phyloP scores from a whole-genome alignment of 2,113 vertebrate genomes.

The Dipodomys ordii region DNA sequence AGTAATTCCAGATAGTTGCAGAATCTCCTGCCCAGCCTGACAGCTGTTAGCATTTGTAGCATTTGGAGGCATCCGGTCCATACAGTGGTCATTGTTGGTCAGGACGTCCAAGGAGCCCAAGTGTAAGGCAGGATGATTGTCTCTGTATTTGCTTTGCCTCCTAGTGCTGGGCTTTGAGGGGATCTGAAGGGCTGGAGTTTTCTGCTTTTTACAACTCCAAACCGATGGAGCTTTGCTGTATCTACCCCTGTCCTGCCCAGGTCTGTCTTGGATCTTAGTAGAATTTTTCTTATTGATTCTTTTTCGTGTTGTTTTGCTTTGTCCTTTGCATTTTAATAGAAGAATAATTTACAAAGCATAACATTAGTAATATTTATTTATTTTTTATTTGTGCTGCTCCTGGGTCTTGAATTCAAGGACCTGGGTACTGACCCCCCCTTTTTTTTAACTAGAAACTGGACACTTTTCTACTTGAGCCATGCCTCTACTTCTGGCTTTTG shows the following conservation, averaged over 20 bases:
- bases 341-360: background rate
- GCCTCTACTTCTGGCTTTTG: too few relatives aligned
- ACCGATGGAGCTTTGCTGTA: background rate
- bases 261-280: background rate
- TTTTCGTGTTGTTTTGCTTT: background rate
- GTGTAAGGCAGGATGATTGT: background rate
- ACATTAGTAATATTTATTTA: background rate
- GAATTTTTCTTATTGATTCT: conserved; percentile 25
- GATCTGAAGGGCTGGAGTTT: background rate
- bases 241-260: too few relatives aligned
- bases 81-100: background rate
- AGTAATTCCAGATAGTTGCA: conserved; percentile 2
- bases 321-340: background rate
- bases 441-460: too few relatives aligned
- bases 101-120: background rate
- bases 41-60: background rate
- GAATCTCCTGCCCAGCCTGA: conserved; percentile 27
- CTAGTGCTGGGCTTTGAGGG: background rate
- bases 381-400: too few relatives aligned
- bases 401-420: too few relatives aligned
- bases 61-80: background rate
- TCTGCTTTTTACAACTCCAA: background rate
- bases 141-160: background rate
- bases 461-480: background rate
- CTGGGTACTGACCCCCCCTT: too few relatives aligned